These are phyloP conservation scores for Odontocolon sp. DNA, from an alignment of 2,888 invertebrate species.

Conservation along the genomic window DNA sequence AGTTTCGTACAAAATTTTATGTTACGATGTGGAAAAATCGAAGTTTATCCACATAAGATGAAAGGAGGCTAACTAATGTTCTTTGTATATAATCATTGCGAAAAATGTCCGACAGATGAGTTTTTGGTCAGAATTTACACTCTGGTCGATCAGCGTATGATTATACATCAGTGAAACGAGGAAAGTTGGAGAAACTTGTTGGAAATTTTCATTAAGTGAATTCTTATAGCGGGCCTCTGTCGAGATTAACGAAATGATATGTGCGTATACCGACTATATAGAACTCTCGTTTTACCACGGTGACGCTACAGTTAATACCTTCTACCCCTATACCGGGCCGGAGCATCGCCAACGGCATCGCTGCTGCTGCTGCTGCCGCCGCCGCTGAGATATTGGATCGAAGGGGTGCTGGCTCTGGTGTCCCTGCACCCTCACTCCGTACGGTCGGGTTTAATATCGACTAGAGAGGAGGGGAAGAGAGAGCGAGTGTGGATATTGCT, in stretches of 20 bases:
- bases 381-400: conserved; percentile 71
- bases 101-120: no score
- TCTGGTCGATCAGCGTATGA: no score
- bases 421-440: conserved; percentile 46
- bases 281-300: conserved; percentile 10
- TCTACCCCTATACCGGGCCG: conserved; percentile 35
- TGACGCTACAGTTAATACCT: not conserved
- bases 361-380: conserved; percentile 46
- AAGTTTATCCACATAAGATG: no score
- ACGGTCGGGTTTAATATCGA: conserved; percentile 58
- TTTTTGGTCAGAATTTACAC: no score
- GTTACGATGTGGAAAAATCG: no score
- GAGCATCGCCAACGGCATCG: conserved; percentile 55
- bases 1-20: no score
- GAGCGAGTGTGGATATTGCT: conserved; percentile 57
- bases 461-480: conserved; percentile 35
- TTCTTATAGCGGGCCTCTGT: conserved; percentile 77
- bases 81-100: no score
- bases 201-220: conserved; percentile 79
- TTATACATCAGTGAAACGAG: no score
- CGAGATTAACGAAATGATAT: conserved; percentile 78
- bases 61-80: no score
- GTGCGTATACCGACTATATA: conserved; percentile 61
- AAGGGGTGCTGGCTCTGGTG: conserved; percentile 52
- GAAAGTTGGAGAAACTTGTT: conserved; percentile 45